A percentile compares a stretch with the other conserved stretches of the same genome.
Evolutionary conservation across 1,140 invertebrate species (phyloP).

Genomic region (Drosophila persimilis): DNA sequence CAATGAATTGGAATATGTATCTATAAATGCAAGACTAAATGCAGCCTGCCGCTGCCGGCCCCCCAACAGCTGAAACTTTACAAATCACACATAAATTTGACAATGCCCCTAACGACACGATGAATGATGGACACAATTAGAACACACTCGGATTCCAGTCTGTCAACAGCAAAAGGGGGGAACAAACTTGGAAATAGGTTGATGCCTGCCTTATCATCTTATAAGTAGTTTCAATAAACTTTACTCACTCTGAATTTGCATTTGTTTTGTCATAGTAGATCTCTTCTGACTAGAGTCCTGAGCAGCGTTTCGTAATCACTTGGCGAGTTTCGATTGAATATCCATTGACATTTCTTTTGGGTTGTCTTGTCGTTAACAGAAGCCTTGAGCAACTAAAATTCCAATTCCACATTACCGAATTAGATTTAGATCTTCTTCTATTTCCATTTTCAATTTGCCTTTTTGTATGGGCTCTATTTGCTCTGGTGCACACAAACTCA

Average conservation of each 20-base stretch:
- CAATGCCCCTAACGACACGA: slow-evolving; percentile 51
- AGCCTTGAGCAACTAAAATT: slow-evolving; percentile 64
- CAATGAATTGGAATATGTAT: not conserved
- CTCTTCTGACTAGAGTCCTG: slow-evolving; percentile 14
- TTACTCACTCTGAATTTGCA: slow-evolving; percentile 47
- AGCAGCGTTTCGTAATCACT: slow-evolving; percentile 61
- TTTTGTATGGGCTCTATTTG: slow-evolving; percentile 29
- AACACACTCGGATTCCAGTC: slow-evolving; percentile 31
- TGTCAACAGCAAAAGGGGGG: slow-evolving; percentile 28
- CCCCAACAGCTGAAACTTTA: slow-evolving; percentile 52
- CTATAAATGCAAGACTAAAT: not conserved
- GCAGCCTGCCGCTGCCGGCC: not conserved
- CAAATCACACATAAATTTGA: slow-evolving; percentile 58
- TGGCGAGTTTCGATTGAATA: slow-evolving; percentile 27
- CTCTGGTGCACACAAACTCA: slow-evolving; percentile 62
- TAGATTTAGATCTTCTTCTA: slow-evolving; percentile 52
- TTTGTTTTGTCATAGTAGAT: slow-evolving; percentile 8
- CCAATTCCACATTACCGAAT: slow-evolving; percentile 69
- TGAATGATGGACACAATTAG: slow-evolving; percentile 69
- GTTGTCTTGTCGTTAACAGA: slow-evolving; percentile 35
- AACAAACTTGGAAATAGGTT: slow-evolving; percentile 13
- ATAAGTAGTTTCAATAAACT: not conserved
- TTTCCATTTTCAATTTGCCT: slow-evolving; percentile 38
- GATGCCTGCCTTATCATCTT: slow-evolving; percentile 16
- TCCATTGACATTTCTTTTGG: slow-evolving; percentile 28